phyloP scores from a whole-genome alignment of 2,113 vertebrate genomes.

The Heloderma charlesbogerti region DNA sequence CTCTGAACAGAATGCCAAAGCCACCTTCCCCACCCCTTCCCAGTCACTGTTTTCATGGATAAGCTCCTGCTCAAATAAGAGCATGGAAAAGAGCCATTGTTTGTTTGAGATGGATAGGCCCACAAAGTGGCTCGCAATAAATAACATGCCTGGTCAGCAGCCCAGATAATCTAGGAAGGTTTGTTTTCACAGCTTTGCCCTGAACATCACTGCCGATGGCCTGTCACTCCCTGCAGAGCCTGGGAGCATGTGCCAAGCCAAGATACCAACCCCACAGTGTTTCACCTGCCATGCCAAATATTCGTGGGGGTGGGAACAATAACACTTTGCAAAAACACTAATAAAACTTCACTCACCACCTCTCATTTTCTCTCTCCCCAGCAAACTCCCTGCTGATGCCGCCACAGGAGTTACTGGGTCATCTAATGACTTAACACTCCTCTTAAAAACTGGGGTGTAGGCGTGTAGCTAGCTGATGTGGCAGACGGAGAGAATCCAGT shows the following conservation, averaged over 20 bases:
- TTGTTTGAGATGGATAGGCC: slow-evolving; percentile 58
- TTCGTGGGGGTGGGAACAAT: slow-evolving; percentile 63
- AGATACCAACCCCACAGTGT: slow-evolving; percentile 73
- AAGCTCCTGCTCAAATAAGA: slow-evolving; percentile 57
- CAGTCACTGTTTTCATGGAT: slow-evolving; percentile 65
- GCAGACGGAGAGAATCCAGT: slow-evolving; percentile 40
- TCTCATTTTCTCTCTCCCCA: neutral
- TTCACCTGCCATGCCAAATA: slow-evolving; percentile 73
- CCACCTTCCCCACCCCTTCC: slow-evolving; percentile 16
- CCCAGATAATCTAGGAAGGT: slow-evolving; percentile 75
- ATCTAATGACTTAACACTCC: slow-evolving; percentile 42
- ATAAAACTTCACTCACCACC: slow-evolving; percentile 52
- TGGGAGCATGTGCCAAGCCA: slow-evolving; percentile 67
- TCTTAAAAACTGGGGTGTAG: slow-evolving; percentile 44
- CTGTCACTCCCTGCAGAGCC: slow-evolving; percentile 78
- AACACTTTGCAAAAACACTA: slow-evolving; percentile 72
- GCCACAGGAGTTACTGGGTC: slow-evolving; percentile 45
- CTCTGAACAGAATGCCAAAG: slow-evolving; percentile 35
- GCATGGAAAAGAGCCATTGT: slow-evolving; percentile 67
- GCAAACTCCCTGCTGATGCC: slow-evolving; percentile 49
- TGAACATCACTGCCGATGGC: slow-evolving; percentile 70
- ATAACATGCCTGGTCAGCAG: slow-evolving; percentile 74
- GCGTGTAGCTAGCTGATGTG: slow-evolving; percentile 41
- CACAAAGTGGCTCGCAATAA: slow-evolving; percentile 61
- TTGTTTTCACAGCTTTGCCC: slow-evolving; percentile 88